Evolutionary conservation across 2,113 vertebrate species (phyloP), one percentile per base, ranked within the genome.

Genomic region (Trochalopteron elliotii): DNA sequence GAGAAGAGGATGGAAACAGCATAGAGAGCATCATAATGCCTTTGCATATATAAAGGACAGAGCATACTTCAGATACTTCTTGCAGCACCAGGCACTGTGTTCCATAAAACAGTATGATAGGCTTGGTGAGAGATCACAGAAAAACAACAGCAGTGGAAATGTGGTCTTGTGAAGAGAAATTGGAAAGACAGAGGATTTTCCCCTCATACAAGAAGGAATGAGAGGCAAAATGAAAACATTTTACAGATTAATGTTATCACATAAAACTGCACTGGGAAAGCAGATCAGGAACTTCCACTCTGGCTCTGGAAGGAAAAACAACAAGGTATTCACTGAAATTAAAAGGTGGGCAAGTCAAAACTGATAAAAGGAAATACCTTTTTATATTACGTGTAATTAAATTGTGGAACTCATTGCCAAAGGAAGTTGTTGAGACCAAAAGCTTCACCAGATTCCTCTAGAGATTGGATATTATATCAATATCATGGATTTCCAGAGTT

Each of bases 291-390:
- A 39, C 75, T 90, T 96, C 84, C 63, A 91, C 39, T 72, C 84
- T 71, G 56, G 4, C 50, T 95, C 55, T 93, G 79, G 59, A 93
- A 94, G 23, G 57, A 75, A 93, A 81, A 96, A 96, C 65, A 95
- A 81, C 33, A 74, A 90, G 39, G 52, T 23, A 91, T 91, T 96
- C 85, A 94, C 39, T 65, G 47, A 94, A 94, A 95, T 90, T 85
- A 94, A 93, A 76, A 90, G 78, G n/a, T 93, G 85, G 71, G 94
- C 95, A 96, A 94, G 95, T 96, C 93, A 90, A 92, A 96, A 96
- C 95, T 83, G 82, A 96, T 94, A 91, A 90, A 95, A 96, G 95
- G 95, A 97, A 96, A 97, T 96, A 78, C 88, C 93, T 96, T 94
- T 94, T 96, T 81, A 92, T 94, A 95, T 96, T 93, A 95, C 71